Percentiles rank a stretch among this genome's conserved stretches.
phyloP scores from a whole-genome alignment of 2,888 invertebrate species.

The Heterodera filipjevi region DNA sequence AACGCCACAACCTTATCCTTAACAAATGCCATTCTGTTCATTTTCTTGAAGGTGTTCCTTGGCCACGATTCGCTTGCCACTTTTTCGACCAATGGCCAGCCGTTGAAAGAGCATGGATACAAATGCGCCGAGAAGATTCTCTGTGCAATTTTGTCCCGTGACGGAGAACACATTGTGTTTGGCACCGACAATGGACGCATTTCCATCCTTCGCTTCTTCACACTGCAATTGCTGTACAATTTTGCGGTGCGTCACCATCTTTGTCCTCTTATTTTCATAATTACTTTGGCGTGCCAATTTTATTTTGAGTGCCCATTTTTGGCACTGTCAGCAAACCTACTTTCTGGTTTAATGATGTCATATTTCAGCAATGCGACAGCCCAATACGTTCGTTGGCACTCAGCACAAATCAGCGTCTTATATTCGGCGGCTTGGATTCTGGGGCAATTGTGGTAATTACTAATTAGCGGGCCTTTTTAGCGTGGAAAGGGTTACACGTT shows the following conservation, averaged over 20 bases:
- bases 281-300: background rate
- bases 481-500: no score
- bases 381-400: constrained; percentile 79
- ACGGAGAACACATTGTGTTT: constrained; percentile 97
- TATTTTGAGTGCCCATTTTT: no score
- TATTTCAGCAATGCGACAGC: constrained; percentile 57
- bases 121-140: constrained; percentile 41
- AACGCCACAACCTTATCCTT: no score
- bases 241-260: constrained; percentile 77
- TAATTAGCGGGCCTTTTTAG: background rate
- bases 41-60: constrained; percentile 72
- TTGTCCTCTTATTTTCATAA: background rate
- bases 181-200: constrained; percentile 96
- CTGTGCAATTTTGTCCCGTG: constrained; percentile 76
- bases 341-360: no score
- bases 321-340: no score
- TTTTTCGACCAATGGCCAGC: constrained; percentile 56
- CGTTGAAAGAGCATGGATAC: constrained; percentile 44
- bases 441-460: constrained; percentile 83
- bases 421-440: constrained; percentile 92
- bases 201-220: constrained; percentile 96
- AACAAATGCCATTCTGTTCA: no score
- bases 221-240: constrained; percentile 92
- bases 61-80: constrained; percentile 51
- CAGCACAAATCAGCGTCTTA: constrained; percentile 96